phyloP scores from a whole-genome alignment of 2,113 vertebrate species.

The Promerops cafer region DNA sequence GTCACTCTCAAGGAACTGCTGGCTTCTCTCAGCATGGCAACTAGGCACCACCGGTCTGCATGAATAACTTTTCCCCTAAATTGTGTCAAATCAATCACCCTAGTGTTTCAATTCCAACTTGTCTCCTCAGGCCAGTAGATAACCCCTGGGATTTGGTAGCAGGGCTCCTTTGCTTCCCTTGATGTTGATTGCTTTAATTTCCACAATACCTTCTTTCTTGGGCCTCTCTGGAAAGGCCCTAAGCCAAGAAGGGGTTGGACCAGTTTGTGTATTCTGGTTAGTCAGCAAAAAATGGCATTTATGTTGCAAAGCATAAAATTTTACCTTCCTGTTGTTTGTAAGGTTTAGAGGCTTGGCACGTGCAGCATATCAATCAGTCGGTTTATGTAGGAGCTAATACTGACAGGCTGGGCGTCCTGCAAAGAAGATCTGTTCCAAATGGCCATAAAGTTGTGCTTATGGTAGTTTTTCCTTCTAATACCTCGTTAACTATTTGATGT shows the following conservation, averaged over 20 bases:
- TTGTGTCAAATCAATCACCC: background rate
- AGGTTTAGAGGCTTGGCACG: background rate
- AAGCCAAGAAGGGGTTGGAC: background rate
- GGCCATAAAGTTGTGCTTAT: constrained; percentile 1
- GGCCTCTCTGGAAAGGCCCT: background rate
- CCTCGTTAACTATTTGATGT: background rate
- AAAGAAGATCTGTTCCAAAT: background rate
- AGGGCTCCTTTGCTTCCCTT: background rate
- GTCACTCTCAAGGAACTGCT: background rate
- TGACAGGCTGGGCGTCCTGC: background rate
- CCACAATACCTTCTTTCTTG: background rate
- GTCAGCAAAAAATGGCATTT: background rate
- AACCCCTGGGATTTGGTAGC: background rate
- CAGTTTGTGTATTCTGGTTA: background rate
- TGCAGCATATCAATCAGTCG: background rate
- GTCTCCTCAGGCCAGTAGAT: background rate
- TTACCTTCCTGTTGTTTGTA: constrained; percentile 20
- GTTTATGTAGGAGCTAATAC: background rate
- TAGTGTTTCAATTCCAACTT: background rate
- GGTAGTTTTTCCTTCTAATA: background rate
- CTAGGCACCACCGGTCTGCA: background rate
- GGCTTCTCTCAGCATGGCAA: background rate
- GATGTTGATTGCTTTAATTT: background rate
- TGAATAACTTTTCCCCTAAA: background rate
- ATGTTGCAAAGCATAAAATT: background rate